Percentiles rank a stretch among this genome's conserved stretches.
Conservation (phyloP, 2,113 vertebrate genomes). For the Hydrolagus affinis region DNA sequence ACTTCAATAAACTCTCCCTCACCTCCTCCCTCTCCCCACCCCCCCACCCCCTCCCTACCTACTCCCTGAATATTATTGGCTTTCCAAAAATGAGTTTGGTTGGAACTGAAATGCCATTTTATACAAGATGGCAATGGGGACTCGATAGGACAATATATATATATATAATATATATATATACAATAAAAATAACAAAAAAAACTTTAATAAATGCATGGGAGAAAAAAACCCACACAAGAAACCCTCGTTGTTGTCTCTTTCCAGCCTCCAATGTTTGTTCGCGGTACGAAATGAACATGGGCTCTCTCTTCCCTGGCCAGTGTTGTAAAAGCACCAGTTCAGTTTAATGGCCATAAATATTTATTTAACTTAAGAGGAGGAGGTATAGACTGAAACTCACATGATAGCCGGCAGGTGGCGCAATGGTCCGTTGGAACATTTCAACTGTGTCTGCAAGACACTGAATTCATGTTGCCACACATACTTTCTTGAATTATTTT, state of each 20-base stretch:
- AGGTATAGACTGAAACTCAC: not conserved
- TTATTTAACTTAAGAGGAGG: not conserved
- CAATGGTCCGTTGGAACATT: not conserved
- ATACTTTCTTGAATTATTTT: not conserved
- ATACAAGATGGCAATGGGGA: too few relatives aligned
- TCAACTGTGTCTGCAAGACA: not conserved
- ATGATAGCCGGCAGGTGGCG: slow-evolving; percentile 3
- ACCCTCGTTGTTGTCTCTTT: not conserved
- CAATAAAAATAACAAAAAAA: too few relatives aligned
- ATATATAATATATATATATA: too few relatives aligned
- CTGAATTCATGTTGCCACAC: not conserved
- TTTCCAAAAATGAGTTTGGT: not conserved
- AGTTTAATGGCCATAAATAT: not conserved
- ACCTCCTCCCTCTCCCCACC: too few relatives aligned
- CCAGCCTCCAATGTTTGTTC: not conserved
- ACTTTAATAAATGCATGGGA: not conserved
- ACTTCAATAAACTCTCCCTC: too few relatives aligned
- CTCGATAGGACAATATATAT: too few relatives aligned
- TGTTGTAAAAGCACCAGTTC: not conserved
- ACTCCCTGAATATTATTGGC: not conserved
- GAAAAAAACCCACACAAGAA: not conserved
- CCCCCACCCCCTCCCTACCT: too few relatives aligned
- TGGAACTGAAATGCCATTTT: not conserved
- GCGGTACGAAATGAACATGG: not conserved
- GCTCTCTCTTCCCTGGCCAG: not conserved